These are phyloP conservation scores for Syndactyla subalaris DNA, from an alignment of 2,797 vertebrate genomes.

Conservation along the genomic window DNA sequence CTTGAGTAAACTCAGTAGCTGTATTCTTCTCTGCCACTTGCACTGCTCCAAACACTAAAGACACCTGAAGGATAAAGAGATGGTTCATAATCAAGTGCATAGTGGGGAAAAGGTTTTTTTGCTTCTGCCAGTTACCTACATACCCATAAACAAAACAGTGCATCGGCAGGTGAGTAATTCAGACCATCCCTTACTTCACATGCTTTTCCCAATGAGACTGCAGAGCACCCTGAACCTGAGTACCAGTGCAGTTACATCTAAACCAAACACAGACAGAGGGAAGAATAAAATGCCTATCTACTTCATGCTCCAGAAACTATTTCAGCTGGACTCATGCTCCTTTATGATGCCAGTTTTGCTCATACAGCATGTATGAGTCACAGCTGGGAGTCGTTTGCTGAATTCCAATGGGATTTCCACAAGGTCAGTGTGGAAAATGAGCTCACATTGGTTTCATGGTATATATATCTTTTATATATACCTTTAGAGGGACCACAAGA, in stretches of 20 bases:
- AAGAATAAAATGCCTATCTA: not conserved
- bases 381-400: fast-evolving
- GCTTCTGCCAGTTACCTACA: not conserved
- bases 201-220: not conserved
- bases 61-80: not conserved
- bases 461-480: not conserved
- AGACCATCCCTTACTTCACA: not conserved
- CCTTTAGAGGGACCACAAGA: not conserved
- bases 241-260: not conserved
- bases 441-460: not conserved
- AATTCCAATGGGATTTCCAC: not conserved
- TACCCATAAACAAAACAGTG: not conserved
- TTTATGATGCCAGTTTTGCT: not conserved
- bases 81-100: not conserved
- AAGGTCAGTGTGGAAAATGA: not conserved
- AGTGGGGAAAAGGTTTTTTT: not conserved
- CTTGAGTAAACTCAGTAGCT: not conserved
- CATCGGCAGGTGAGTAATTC: not conserved
- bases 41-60: not conserved
- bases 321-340: not conserved
- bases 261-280: not conserved
- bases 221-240: not conserved
- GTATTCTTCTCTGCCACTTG: not conserved
- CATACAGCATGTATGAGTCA: not conserved
- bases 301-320: not conserved